Percentiles rank a stretch among this genome's conserved stretches.
These are phyloP conservation scores for Acanthococcus lagerstroemiae DNA, from an alignment of 2,888 invertebrate species.

Conservation along the genomic window DNA sequence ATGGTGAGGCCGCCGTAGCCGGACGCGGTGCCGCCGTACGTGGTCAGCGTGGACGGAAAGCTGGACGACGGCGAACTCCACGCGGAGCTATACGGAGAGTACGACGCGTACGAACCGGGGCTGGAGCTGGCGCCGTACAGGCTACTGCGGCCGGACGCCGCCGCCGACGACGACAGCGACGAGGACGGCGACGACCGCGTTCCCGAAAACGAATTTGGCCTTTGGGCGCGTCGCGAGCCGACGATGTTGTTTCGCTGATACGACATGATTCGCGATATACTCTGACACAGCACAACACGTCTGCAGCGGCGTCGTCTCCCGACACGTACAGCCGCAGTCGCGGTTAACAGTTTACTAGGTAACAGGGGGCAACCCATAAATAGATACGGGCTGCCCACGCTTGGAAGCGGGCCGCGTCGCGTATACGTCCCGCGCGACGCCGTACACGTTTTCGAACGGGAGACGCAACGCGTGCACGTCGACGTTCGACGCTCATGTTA, in stretches of 20 bases:
- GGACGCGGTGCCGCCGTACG: slow-evolving; percentile 54
- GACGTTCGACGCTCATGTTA: background rate
- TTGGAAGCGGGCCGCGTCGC: background rate
- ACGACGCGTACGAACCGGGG: background rate
- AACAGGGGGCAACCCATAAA: slow-evolving; percentile 13
- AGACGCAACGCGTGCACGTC: background rate
- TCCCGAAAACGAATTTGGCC: slow-evolving; percentile 25
- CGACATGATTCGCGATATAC: slow-evolving; percentile 20
- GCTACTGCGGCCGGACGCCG: slow-evolving; percentile 1
- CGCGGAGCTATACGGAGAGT: slow-evolving; percentile 16
- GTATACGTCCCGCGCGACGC: background rate
- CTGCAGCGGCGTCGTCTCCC: no score
- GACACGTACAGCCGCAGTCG: background rate
- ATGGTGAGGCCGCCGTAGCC: slow-evolving; percentile 60
- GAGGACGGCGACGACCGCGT: slow-evolving; percentile 25
- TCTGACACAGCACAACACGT: no score
- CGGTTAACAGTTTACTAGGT: background rate
- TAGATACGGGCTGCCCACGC: slow-evolving; percentile 21
- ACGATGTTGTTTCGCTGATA: slow-evolving; percentile 4
- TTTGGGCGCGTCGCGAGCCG: slow-evolving; percentile 14
- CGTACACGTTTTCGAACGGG: background rate
- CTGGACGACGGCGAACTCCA: slow-evolving; percentile 30
- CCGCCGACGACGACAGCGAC: slow-evolving; percentile 6
- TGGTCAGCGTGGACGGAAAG: slow-evolving; percentile 37
- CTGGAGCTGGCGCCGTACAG: background rate